phyloP scores from a whole-genome alignment of 2,797 vertebrate genomes.

The Argya squamiceps region DNA sequence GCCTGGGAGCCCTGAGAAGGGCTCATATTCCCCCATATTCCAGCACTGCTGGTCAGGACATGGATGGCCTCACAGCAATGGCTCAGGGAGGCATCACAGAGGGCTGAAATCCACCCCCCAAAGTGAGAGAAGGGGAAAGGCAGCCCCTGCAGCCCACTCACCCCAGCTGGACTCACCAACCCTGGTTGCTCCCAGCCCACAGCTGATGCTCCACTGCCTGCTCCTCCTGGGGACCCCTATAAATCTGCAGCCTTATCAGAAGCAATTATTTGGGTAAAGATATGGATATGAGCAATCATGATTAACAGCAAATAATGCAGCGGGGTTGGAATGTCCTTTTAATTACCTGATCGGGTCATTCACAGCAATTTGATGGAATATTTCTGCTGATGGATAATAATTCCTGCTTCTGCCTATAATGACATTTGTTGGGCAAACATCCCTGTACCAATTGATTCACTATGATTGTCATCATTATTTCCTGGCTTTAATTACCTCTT shows the following conservation, averaged over 20 bases:
- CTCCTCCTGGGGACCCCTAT: background rate
- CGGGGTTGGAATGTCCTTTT: conserved; percentile 33
- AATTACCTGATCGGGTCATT: conserved; percentile 4
- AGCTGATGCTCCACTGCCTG: background rate
- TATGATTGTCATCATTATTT: conserved; percentile 5
- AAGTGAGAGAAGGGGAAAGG: background rate
- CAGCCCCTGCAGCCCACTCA: background rate
- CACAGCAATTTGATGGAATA: background rate
- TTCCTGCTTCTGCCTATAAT: background rate
- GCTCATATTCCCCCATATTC: background rate
- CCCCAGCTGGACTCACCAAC: background rate
- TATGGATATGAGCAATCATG: background rate
- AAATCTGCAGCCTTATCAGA: conserved; percentile 64
- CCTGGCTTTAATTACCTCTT: conserved; percentile 44
- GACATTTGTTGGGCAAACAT: conserved; percentile 65
- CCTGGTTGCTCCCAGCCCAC: background rate
- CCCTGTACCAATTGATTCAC: background rate
- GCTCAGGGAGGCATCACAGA: background rate
- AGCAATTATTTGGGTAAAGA: conserved; percentile 55
- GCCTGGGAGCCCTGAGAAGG: background rate
- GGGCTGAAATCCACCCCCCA: background rate
- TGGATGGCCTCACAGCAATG: background rate
- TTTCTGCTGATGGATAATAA: conserved; percentile 35
- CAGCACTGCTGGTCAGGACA: background rate
- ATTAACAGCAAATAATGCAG: conserved; percentile 44